phyloP scores from a whole-genome alignment of 1,140 invertebrate genomes.

The Anoplophora glabripennis region DNA sequence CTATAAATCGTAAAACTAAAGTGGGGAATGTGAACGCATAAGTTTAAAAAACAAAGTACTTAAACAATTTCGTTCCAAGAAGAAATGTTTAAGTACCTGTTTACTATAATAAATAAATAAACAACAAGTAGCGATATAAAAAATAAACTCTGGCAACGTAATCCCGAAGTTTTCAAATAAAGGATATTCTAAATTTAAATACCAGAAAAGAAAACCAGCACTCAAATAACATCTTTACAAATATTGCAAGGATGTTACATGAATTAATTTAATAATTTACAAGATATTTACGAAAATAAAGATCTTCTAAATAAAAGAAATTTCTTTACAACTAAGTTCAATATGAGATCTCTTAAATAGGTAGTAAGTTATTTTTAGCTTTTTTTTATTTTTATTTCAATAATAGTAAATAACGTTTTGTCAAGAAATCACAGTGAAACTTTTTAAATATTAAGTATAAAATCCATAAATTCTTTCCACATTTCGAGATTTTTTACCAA shows the following conservation, averaged over 20 bases:
- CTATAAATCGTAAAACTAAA: neutral
- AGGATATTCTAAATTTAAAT: conserved; percentile 16
- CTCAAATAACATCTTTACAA: conserved; percentile 31
- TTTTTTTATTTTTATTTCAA: conserved; percentile 43
- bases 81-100: conserved; percentile 10
- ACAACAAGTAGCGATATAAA: conserved; percentile 32
- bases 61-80: conserved; percentile 1
- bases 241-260: conserved; percentile 35
- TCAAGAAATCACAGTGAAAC: conserved; percentile 52
- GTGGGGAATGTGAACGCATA: conserved; percentile 3
- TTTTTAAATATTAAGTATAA: conserved; percentile 41
- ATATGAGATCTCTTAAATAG: conserved; percentile 51
- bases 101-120: conserved; percentile 33
- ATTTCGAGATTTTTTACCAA: conserved; percentile 15
- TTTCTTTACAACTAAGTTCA: conserved; percentile 45
- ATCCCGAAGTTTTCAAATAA: conserved; percentile 26
- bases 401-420: conserved; percentile 49
- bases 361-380: conserved; percentile 45
- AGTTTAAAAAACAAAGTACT: conserved; percentile 3
- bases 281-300: conserved; percentile 43
- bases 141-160: conserved; percentile 35
- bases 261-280: conserved; percentile 23
- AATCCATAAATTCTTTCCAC: neutral
- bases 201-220: conserved; percentile 15
- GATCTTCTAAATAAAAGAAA: conserved; percentile 45